Conservation (phyloP, 1,140 invertebrate genomes). For the Nasonia vitripennis region DNA sequence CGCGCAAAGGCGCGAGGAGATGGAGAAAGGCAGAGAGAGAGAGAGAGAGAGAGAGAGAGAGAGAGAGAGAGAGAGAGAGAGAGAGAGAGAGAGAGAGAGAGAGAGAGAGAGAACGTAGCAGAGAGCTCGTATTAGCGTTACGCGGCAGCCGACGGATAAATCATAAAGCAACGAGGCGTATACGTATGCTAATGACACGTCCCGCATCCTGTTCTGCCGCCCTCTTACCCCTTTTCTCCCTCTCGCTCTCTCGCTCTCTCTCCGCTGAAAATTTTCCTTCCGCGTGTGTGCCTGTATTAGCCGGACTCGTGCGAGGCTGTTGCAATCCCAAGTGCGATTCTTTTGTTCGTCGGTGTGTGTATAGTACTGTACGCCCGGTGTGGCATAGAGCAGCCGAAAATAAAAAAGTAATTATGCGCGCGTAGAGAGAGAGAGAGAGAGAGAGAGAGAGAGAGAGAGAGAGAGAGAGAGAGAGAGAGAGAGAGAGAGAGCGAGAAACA, state of each 20-base stretch:
- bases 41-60: not conserved
- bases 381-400: not conserved
- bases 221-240: slow-evolving; percentile 1
- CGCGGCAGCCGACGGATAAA: slow-evolving; percentile 41
- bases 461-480: too few relatives aligned
- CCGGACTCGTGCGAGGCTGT: not conserved
- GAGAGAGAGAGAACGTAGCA: not conserved
- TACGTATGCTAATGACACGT: slow-evolving; percentile 55
- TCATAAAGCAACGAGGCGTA: slow-evolving; percentile 45
- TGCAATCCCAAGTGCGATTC: slow-evolving; percentile 49
- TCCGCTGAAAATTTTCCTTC: slow-evolving; percentile 38
- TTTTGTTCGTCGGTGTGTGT: slow-evolving; percentile 44
- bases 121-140: slow-evolving; percentile 15
- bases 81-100: not conserved
- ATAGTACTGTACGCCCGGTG: not conserved
- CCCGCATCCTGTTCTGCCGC: slow-evolving; percentile 38
- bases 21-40: slow-evolving; percentile 7
- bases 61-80: not conserved
- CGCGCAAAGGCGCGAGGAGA: not conserved
- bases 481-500: not conserved
- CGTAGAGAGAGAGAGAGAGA: not conserved
- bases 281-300: slow-evolving; percentile 6
- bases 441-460: too few relatives aligned
- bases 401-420: slow-evolving; percentile 38
- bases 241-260: slow-evolving; percentile 2